Conservation (phyloP, 1,140 invertebrate species). For the Magallana ariakensis region DNA sequence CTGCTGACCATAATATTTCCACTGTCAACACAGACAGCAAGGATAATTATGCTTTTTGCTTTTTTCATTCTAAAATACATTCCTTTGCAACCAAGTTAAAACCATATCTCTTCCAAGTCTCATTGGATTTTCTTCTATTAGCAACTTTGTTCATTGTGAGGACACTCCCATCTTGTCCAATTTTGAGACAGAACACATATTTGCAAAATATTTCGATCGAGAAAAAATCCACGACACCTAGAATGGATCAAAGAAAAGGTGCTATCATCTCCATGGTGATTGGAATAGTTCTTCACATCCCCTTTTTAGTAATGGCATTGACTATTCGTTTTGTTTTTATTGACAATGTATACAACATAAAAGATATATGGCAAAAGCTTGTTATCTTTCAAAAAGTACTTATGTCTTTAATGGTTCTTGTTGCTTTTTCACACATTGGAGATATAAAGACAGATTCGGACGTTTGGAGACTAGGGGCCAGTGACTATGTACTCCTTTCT, state of each 20-base stretch:
- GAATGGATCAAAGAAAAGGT: neutral
- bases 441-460: neutral
- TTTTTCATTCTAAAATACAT: conserved; percentile 8
- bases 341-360: neutral
- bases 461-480: neutral
- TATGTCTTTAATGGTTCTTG: neutral
- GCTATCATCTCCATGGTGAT: neutral
- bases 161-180: neutral
- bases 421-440: neutral
- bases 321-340: neutral
- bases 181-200: too few species aligned
- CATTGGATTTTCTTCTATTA: neutral
- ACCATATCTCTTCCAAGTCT: neutral
- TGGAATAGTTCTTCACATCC: neutral
- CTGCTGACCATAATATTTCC: neutral
- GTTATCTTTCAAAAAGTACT: neutral
- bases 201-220: too few species aligned
- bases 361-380: neutral
- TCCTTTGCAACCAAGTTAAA: neutral
- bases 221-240: neutral
- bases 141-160: neutral
- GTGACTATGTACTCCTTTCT: neutral
- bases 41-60: neutral
- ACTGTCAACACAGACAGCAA: neutral
- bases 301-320: neutral